Percentiles rank a stretch among this genome's conserved stretches.
Conservation (phyloP, 2,888 invertebrate genomes). For the Xanthorhoe designata region DNA sequence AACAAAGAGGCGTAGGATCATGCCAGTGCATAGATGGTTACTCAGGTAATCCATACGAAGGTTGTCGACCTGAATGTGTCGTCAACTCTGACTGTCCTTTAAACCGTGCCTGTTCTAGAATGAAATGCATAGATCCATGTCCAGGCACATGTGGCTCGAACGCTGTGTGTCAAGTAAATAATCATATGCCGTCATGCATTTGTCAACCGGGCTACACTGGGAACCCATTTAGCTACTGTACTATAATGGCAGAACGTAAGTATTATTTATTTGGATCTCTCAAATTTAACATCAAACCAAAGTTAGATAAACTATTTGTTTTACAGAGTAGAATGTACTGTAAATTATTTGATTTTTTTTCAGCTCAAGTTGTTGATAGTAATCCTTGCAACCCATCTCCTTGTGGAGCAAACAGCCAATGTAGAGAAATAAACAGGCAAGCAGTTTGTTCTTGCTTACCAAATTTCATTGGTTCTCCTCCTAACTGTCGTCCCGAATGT, state of each 20-base stretch:
- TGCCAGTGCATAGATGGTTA: slow-evolving; percentile 88
- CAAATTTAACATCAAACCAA: background rate
- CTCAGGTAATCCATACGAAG: slow-evolving; percentile 92
- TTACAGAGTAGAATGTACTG: background rate
- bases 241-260: slow-evolving; percentile 79
- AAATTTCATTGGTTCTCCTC: slow-evolving; percentile 88
- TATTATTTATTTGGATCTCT: slow-evolving; percentile 29
- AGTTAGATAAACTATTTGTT: background rate
- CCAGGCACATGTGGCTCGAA: slow-evolving; percentile 91
- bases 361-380: slow-evolving; percentile 64
- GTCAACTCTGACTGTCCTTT: slow-evolving; percentile 90
- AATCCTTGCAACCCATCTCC: slow-evolving; percentile 84
- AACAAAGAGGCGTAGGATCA: slow-evolving; percentile 87
- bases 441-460: slow-evolving; percentile 89
- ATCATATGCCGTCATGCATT: slow-evolving; percentile 90
- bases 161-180: slow-evolving; percentile 90
- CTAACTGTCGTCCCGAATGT: slow-evolving; percentile 90
- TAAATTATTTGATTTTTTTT: slow-evolving; percentile 43
- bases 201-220: slow-evolving; percentile 88
- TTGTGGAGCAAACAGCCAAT: slow-evolving; percentile 92
- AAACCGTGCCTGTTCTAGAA: slow-evolving; percentile 89
- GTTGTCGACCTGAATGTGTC: slow-evolving; percentile 91
- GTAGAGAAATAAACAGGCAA: slow-evolving; percentile 89
- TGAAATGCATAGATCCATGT: slow-evolving; percentile 92
- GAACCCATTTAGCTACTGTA: slow-evolving; percentile 88